These are phyloP conservation scores for Pseudotriccus pelzelni DNA, from an alignment of 2,797 vertebrate genomes.

Conservation along the genomic window DNA sequence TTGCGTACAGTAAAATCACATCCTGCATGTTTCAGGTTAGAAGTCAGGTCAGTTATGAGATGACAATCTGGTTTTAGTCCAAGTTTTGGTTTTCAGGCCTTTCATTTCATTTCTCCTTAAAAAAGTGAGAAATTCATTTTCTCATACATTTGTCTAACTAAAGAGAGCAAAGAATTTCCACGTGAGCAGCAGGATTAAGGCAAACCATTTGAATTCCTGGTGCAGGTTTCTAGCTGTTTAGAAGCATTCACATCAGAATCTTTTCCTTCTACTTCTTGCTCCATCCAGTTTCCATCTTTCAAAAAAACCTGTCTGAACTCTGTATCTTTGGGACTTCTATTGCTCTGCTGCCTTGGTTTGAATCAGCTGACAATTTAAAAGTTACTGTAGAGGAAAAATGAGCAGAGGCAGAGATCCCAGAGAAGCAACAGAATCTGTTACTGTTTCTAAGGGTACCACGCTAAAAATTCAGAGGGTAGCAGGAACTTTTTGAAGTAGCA, in stretches of 20 bases:
- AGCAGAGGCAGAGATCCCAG: background rate
- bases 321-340: background rate
- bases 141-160: background rate
- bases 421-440: background rate
- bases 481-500: background rate
- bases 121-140: background rate
- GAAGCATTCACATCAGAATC: background rate
- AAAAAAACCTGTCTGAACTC: background rate
- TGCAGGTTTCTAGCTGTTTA: background rate
- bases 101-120: background rate
- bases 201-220: background rate
- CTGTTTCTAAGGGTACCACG: background rate
- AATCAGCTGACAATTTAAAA: background rate
- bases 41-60: background rate
- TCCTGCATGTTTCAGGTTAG: background rate
- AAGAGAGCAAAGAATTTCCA: background rate
- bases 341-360: background rate
- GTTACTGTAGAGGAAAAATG: background rate
- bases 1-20: background rate
- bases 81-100: background rate
- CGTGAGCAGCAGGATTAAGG: background rate
- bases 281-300: background rate
- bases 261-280: background rate
- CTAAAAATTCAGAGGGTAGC: background rate
- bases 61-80: background rate